These are phyloP conservation scores for Glaucopsyche alexis DNA, from an alignment of 2,888 invertebrate species.

Conservation along the genomic window DNA sequence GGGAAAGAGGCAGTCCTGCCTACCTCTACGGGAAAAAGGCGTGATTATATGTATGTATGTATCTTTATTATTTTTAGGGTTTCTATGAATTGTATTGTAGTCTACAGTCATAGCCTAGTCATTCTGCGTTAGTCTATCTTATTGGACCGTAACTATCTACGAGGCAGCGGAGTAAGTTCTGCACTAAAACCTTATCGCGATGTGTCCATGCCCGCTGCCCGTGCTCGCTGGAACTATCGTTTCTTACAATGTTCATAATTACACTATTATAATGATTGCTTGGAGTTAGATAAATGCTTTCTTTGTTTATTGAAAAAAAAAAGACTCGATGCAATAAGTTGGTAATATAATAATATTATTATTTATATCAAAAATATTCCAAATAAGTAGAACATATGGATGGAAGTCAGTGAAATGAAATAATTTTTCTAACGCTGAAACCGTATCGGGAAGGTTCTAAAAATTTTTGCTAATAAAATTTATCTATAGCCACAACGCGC, in stretches of 20 bases:
- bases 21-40: too few relatives aligned
- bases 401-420: too few relatives aligned
- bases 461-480: too few relatives aligned
- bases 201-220: background rate
- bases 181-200: slow-evolving; percentile 28
- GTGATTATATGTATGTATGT: too few relatives aligned
- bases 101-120: too few relatives aligned
- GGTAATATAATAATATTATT: too few relatives aligned
- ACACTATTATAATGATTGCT: background rate
- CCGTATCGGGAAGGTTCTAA: too few relatives aligned
- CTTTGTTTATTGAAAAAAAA: background rate
- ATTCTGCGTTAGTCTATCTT: background rate
- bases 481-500: background rate
- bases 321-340: background rate
- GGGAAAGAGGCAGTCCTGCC: too few relatives aligned
- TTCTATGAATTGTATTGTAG: background rate
- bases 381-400: background rate
- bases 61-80: slow-evolving; percentile 37
- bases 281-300: background rate
- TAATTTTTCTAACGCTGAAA: too few relatives aligned
- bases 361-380: background rate
- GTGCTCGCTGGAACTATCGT: slow-evolving; percentile 5
- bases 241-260: slow-evolving; percentile 11
- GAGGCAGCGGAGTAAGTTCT: background rate
- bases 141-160: slow-evolving; percentile 22